Evolutionary conservation across 2,797 vertebrate genomes (phyloP).

Genomic region (Clarias laeviceps): DNA sequence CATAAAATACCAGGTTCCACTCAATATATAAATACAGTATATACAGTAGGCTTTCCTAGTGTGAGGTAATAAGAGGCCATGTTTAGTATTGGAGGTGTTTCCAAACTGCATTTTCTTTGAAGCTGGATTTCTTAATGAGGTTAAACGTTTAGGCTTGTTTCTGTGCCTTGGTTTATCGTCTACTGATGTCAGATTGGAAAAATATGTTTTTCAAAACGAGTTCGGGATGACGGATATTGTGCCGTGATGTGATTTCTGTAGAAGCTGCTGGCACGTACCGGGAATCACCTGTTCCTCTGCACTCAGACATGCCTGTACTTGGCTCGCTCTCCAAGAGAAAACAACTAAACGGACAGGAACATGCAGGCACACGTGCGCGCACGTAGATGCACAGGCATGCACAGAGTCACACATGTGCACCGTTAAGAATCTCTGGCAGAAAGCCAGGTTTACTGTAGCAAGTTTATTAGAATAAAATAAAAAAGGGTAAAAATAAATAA

Average conservation of each 20-base stretch:
- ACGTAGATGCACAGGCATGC: neutral
- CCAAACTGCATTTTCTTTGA: neutral
- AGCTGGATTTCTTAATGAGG: neutral
- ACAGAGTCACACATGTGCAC: neutral
- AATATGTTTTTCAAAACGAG: neutral
- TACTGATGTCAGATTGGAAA: neutral
- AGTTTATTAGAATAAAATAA: too few relatives aligned
- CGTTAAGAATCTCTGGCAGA: neutral
- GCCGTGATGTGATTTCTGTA: neutral
- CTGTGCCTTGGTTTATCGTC: neutral
- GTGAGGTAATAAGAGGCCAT: too few relatives aligned
- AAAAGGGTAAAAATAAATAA: neutral
- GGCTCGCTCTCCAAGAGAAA: neutral
- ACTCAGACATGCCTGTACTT: constrained; percentile 24
- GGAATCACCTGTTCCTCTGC: constrained; percentile 24
- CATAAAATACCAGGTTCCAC: neutral
- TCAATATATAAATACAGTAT: too few relatives aligned
- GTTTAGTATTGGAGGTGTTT: neutral
- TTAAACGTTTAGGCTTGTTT: constrained; percentile 13
- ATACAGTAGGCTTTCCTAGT: too few relatives aligned
- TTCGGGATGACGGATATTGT: neutral
- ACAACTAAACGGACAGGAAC: constrained; percentile 15
- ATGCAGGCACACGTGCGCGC: neutral
- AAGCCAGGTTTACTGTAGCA: neutral
- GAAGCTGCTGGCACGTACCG: neutral